Conservation (phyloP, 2,888 invertebrate species). For the Drosophila picticornis region DNA sequence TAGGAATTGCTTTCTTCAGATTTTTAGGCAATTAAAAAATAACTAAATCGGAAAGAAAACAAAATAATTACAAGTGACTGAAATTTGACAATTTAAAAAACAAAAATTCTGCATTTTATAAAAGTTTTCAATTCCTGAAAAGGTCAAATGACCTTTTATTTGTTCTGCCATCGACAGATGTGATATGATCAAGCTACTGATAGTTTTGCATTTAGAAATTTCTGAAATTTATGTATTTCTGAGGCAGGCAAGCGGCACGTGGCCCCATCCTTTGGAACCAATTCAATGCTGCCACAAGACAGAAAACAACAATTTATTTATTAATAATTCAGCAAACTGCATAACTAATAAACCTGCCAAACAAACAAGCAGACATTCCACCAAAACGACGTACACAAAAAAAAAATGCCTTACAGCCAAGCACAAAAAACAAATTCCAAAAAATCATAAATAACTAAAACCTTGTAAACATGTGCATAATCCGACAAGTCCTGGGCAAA, state of each 20-base stretch:
- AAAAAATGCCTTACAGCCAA: constrained; percentile 18
- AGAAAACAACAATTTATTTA: constrained; percentile 53
- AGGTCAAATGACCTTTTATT: not conserved
- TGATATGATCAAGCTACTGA: not conserved
- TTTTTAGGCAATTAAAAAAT: constrained; percentile 5
- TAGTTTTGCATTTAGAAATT: not conserved
- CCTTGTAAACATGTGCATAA: constrained; percentile 78
- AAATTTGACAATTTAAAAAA: not conserved
- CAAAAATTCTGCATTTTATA: not conserved
- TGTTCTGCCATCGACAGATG: not conserved
- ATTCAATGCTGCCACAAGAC: constrained; percentile 23
- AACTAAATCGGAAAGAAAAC: not conserved
- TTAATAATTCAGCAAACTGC: constrained; percentile 76
- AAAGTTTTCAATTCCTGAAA: not conserved
- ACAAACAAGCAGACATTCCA: constrained; percentile 27
- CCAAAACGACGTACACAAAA: not conserved
- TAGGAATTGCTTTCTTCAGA: not conserved
- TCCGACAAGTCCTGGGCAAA: constrained; percentile 52
- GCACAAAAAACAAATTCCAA: constrained; percentile 38
- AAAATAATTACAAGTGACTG: not conserved
- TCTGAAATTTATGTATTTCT: constrained; percentile 10
- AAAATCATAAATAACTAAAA: constrained; percentile 77
- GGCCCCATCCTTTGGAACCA: constrained; percentile 5
- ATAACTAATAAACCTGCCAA: constrained; percentile 76
- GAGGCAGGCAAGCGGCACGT: constrained; percentile 4